A percentile compares a stretch with the other conserved stretches of the same genome.
phyloP scores from a whole-genome alignment of 2,113 vertebrate genomes.

The Callionymus lyra region DNA sequence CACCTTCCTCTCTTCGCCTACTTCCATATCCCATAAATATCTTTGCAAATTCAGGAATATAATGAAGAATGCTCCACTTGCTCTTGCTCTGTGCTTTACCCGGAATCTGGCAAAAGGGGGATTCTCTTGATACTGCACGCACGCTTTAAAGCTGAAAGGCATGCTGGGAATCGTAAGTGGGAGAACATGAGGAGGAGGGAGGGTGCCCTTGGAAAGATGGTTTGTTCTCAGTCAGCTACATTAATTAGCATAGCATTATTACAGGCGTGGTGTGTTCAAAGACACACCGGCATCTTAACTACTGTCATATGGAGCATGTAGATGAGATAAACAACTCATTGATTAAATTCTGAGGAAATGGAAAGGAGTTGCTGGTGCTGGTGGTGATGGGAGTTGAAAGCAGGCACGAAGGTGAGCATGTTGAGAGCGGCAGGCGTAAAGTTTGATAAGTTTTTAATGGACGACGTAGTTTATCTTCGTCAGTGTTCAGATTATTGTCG shows the following conservation, averaged over 20 bases:
- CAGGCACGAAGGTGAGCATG: neutral
- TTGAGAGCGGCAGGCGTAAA: too few relatives aligned
- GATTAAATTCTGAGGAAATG: neutral
- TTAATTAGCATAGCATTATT: constrained; percentile 61
- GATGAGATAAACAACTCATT: constrained; percentile 23
- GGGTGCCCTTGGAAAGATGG: constrained; percentile 60
- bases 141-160: constrained; percentile 57
- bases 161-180: constrained; percentile 57
- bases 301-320: constrained; percentile 19
- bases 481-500: too few relatives aligned
- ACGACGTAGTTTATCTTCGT: too few relatives aligned
- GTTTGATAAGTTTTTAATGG: too few relatives aligned
- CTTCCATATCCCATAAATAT: constrained; percentile 38
- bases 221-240: constrained; percentile 49
- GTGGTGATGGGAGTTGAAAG: neutral
- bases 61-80: constrained; percentile 37
- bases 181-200: constrained; percentile 47
- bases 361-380: neutral
- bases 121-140: constrained; percentile 51
- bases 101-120: constrained; percentile 45
- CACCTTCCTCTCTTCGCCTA: constrained; percentile 1
- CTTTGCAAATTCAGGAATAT: constrained; percentile 55
- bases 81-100: constrained; percentile 24
- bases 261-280: constrained; percentile 33
- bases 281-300: constrained; percentile 12